Evolutionary conservation across 2,888 invertebrate genomes (phyloP).

Genomic region (Andrena hattorfiana): DNA sequence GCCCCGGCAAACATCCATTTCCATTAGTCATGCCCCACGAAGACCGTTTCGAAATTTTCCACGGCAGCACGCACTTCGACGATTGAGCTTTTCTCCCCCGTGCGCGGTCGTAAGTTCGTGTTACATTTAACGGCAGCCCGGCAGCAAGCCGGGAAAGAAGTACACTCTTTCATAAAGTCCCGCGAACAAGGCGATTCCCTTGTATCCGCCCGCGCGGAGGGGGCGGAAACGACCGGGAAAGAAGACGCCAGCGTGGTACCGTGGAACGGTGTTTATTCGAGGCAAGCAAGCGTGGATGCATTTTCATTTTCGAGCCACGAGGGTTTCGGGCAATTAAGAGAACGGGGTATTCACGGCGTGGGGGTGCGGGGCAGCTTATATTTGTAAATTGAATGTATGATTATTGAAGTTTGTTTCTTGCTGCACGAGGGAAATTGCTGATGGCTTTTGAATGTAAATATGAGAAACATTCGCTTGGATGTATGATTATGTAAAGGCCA

Average conservation of each 20-base stretch:
- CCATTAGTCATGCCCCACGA: neutral
- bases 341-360: neutral
- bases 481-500: neutral
- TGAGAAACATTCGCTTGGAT: neutral
- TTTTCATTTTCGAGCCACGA: neutral
- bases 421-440: neutral
- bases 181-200: conserved; percentile 12
- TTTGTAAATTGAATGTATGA: neutral
- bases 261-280: neutral
- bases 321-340: conserved; percentile 12
- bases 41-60: neutral
- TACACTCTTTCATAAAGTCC: conserved; percentile 24
- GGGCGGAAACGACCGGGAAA: neutral
- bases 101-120: conserved; percentile 8
- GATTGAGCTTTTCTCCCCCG: neutral
- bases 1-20: neutral
- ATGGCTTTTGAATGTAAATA: neutral
- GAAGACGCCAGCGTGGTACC: neutral
- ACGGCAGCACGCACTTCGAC: neutral
- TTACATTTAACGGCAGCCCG: conserved; percentile 12
- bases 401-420: neutral
- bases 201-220: neutral
- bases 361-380: neutral
- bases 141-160: neutral
- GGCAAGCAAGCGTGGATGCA: neutral